Evolutionary conservation across 2,113 vertebrate genomes (phyloP), one percentile per base, ranked within the genome.

Genomic region (Leptodactylus fuscus): DNA sequence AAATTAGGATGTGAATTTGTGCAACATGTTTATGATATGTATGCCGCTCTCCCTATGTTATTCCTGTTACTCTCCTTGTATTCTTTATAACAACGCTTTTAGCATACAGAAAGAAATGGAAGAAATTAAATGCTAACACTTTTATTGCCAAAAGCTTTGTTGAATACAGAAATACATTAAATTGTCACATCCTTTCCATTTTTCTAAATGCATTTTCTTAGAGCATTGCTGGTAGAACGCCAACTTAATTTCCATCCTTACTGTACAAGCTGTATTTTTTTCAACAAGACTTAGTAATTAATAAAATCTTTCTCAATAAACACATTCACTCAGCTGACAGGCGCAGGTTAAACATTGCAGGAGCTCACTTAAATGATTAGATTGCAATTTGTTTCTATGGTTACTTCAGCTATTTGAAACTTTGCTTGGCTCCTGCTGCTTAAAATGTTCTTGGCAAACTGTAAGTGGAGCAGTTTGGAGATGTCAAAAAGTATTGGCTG

Each of bases 271-370:
- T 74, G 36, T 58, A 74, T 71, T 71, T 58, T 55, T 58, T 71
- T 82, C 7, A 51, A 71, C 65, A 71, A 58, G 69, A 74, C 69
- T 60, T 44, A 27, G 49, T 83, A 74, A 83, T 83, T 74, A 74
- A 83, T 83, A 83, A 60, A 74, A 58, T 55, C 12, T 24, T 58
- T 60, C 69, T 83, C 34, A 83, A 58, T 83, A 74, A 74, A 73
- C 65, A 74, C 69, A 82, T 73, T 82, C 67, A 55, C 12, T 82
- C 48, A 55, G 49, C 81, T 82, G 81, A 82, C 65, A 82, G 27
- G 67, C 67, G 38, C 67, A 74, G 67, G 81, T 83, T 83, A 83
- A 83, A 83, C 81, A 83, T 83, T 83, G 81, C 51, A 83, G 67
- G 34, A 70, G 81, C 49, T 83, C 51, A 44, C 81, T 83, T 83